phyloP scores from a whole-genome alignment of 2,797 vertebrate species.

The Rachycentron canadum region DNA sequence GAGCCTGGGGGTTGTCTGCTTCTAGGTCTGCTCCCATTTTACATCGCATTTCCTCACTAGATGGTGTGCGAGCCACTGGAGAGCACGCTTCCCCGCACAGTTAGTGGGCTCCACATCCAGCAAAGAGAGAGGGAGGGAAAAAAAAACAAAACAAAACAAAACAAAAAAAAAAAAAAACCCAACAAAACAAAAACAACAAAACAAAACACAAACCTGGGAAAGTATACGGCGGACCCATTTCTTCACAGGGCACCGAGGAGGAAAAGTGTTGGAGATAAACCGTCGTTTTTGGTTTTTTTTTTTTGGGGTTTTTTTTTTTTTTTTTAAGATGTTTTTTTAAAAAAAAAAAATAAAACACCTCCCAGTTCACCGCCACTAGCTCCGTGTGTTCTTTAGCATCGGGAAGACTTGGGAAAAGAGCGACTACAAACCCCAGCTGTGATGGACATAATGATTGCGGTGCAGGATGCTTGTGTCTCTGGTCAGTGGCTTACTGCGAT shows the following conservation, averaged over 20 bases:
- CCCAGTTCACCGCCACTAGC: no score
- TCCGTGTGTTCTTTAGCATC: no score
- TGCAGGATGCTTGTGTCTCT: slow-evolving; percentile 95
- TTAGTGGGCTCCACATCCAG: slow-evolving; percentile 80
- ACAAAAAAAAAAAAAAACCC: no score
- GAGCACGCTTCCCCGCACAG: slow-evolving; percentile 86
- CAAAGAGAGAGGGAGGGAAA: slow-evolving; percentile 50
- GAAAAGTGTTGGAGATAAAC: slow-evolving; percentile 78
- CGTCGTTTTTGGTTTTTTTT: slow-evolving; percentile 48
- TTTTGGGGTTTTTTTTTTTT: neutral
- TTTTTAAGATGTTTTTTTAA: no score
- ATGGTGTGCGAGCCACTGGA: slow-evolving; percentile 94
- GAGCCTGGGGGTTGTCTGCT: slow-evolving; percentile 94
- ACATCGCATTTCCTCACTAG: slow-evolving; percentile 93
- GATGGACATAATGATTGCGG: slow-evolving; percentile 96
- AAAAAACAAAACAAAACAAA: no score
- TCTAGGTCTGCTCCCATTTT: slow-evolving; percentile 90
- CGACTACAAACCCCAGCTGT: slow-evolving; percentile 81
- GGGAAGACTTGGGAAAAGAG: slow-evolving; percentile 73
- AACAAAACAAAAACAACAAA: no score
- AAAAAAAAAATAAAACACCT: no score
- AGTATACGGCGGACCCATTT: slow-evolving; percentile 78
- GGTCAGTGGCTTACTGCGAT: slow-evolving; percentile 95
- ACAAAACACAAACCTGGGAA: slow-evolving; percentile 80
- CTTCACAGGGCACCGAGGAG: slow-evolving; percentile 72